Conservation (phyloP, 1,140 invertebrate genomes). For the Tetragnatha versicolor region DNA sequence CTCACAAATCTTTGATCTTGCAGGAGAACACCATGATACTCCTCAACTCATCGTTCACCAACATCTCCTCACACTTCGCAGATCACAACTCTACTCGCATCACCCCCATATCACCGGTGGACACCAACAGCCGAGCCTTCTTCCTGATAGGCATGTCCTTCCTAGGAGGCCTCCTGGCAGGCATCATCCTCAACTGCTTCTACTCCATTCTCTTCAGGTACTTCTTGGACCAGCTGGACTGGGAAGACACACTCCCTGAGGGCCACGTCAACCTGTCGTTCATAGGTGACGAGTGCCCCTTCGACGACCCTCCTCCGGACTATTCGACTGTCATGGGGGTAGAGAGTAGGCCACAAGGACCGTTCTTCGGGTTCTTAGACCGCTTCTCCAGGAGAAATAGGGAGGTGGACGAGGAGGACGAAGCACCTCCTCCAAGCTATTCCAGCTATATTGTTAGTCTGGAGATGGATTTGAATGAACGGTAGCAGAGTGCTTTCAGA, state of each 20-base stretch:
- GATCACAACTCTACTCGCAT: too few species aligned
- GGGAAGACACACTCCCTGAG: neutral
- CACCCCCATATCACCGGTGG: neutral
- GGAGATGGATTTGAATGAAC: neutral
- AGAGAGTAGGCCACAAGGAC: neutral
- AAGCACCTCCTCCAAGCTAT: neutral
- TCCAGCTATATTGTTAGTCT: neutral
- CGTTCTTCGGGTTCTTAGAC: neutral
- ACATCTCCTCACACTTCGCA: too few species aligned
- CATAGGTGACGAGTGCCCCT: neutral
- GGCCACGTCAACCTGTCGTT: neutral
- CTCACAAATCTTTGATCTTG: too few species aligned
- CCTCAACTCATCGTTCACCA: too few species aligned
- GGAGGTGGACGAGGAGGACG: too few species aligned
- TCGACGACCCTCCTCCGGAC: neutral
- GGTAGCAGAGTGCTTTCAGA: neutral
- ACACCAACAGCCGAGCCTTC: neutral
- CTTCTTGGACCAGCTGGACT: neutral
- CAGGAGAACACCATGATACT: too few species aligned
- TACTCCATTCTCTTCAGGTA: neutral
- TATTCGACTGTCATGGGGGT: neutral
- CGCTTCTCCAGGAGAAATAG: neutral
- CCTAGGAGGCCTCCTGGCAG: neutral
- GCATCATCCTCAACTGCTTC: neutral
- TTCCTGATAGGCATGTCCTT: constrained; percentile 5